phyloP scores from a whole-genome alignment of 2,113 vertebrate genomes.

The Penelope pileata region DNA sequence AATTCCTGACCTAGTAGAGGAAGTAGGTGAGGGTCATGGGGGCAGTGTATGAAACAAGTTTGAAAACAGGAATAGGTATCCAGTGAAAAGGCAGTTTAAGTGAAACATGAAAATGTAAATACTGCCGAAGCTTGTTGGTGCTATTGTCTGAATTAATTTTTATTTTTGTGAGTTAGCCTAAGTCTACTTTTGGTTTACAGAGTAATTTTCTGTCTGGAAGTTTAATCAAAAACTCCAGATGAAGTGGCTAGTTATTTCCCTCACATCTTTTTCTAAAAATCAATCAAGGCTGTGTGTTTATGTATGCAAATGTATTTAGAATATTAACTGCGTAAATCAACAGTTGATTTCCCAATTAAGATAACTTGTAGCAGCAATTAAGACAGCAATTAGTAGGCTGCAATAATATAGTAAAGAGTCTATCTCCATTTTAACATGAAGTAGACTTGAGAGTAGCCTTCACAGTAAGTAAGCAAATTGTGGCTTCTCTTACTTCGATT shows the following conservation, averaged over 20 bases:
- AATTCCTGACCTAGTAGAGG: neutral
- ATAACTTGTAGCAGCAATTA: constrained; percentile 2
- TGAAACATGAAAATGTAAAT: neutral
- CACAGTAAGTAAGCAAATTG: neutral
- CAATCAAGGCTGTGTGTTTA: neutral
- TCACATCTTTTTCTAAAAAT: neutral
- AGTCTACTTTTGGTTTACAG: neutral
- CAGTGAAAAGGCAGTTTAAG: neutral
- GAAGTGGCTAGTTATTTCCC: neutral
- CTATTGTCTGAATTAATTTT: neutral
- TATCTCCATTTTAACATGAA: neutral
- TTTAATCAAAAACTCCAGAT: neutral
- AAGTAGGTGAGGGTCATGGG: neutral
- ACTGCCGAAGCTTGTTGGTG: neutral
- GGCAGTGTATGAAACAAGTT: neutral
- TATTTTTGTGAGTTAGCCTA: neutral
- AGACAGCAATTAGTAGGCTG: neutral
- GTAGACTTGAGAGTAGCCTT: neutral
- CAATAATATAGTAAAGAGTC: neutral
- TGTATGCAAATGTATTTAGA: neutral
- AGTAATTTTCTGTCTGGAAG: neutral
- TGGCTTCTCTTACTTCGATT: neutral
- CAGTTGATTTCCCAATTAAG: neutral
- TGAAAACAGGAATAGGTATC: neutral
- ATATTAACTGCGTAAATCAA: neutral